These are phyloP conservation scores for Corticium candelabrum DNA, from an alignment of 37 sponge, comb jelly and placozoan species.

Conservation along the genomic window DNA sequence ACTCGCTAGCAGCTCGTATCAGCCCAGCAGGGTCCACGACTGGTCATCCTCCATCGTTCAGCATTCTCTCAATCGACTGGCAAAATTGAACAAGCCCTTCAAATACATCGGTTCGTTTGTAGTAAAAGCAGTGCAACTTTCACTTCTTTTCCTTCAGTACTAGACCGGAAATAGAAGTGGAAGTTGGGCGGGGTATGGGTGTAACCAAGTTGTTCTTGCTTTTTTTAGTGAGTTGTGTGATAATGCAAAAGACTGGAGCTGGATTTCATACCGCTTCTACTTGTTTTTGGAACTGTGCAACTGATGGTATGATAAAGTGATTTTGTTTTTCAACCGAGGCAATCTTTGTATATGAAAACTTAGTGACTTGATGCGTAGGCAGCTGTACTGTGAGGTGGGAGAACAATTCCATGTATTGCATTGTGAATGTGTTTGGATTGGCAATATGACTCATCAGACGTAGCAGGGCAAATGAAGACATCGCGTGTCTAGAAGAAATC, in stretches of 20 bases:
- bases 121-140: not conserved
- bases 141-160: not conserved
- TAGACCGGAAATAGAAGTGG: too few species aligned
- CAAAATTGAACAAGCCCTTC: slow-evolving; percentile 93
- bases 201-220: not conserved
- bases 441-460: too few species aligned
- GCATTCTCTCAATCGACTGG: slow-evolving; percentile 84
- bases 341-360: too few species aligned
- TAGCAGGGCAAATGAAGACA: too few species aligned
- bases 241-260: slow-evolving; percentile 99
- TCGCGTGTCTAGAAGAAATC: too few species aligned
- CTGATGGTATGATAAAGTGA: slow-evolving; percentile 83
- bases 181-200: too few species aligned
- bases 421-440: slow-evolving; percentile 94
- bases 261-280: slow-evolving; percentile 92
- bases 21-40: slow-evolving; percentile 94
- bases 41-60: slow-evolving; percentile 95
- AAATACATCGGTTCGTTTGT: slow-evolving; percentile 85
- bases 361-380: slow-evolving; percentile 22
- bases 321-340: too few species aligned
- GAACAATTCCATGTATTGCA: slow-evolving; percentile 97
- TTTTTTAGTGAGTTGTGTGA: slow-evolving; percentile 75
- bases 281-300: slow-evolving; percentile 95
- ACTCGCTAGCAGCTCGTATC: slow-evolving; percentile 70
- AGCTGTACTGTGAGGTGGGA: slow-evolving; percentile 99